Evolutionary conservation across 2,113 vertebrate species (phyloP), one percentile per base, ranked within the genome.

Genomic region (Cochlearius cochlearius): DNA sequence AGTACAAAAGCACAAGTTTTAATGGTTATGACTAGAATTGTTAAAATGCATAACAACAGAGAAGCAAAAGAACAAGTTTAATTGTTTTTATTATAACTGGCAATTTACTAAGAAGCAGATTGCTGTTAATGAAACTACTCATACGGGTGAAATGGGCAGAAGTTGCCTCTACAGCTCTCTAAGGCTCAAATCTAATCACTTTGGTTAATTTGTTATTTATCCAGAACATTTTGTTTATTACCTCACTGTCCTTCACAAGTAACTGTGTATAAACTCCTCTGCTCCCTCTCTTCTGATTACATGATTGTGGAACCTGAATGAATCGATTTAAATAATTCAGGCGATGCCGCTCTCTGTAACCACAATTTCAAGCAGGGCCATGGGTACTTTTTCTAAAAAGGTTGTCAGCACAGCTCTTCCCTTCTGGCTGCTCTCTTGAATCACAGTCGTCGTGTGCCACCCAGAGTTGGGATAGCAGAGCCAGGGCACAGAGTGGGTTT

Each of bases 381-480:
- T 27, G 21, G 26, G 58, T 30, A 34, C 10, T 81, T 88, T 53
- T 77, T 71, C 67, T 83, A 10, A 78, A 73, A 71, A 73, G 56
- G 36, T 12, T 75, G 21, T 60, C 73, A 81, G 88, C 81, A 75
- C 23, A 58, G 56, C 20, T 22, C 19, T 39, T 67, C 67, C 56
- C 15, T 68, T 63, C 34, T 32, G 34, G 29, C 73, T 92, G 50
- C 77, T 79, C 69, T 82, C 49, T 91, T 80, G 75, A 95, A 87
- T 68, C 62, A 47, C 71, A 89, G 92, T 97, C 94, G 32, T 68
- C 29, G 84, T 96, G 74, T 97, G 96, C 96, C 96, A 94, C 96
- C 96, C 94, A 95, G 96, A 97, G 96, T 93, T 85, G 90, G 87
- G 92, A 94, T 18, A 82, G 87, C 29, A 67, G 39, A 96, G 60